Percentiles rank a stretch among this genome's conserved stretches.
These are phyloP conservation scores for Tuberolachnus salignus DNA, from an alignment of 2,888 invertebrate genomes.

Conservation along the genomic window DNA sequence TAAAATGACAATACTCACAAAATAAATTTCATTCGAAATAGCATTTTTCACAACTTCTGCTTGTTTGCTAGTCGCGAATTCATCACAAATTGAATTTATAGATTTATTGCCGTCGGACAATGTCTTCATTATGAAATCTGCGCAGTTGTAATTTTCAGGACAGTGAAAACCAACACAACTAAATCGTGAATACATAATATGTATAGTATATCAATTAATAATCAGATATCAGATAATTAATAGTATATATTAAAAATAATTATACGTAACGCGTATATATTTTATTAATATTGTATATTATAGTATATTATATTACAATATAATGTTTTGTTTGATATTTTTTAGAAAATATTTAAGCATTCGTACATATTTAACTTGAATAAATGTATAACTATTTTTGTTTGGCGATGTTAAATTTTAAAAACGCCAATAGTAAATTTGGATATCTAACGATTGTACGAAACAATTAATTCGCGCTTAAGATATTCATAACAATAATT, in stretches of 20 bases:
- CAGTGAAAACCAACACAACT: slow-evolving; percentile 75
- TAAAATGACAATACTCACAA: slow-evolving; percentile 25
- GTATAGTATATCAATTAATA: background rate
- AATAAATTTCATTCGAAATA: slow-evolving; percentile 55
- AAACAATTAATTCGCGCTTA: too few species aligned
- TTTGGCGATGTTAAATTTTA: too few species aligned
- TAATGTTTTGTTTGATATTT: too few species aligned
- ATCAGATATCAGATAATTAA: background rate
- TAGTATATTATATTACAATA: too few species aligned
- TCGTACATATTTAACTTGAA: too few species aligned
- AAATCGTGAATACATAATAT: slow-evolving; percentile 58
- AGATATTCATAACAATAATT: background rate
- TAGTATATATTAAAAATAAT: background rate
- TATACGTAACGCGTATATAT: background rate
- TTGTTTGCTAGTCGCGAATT: slow-evolving; percentile 78
- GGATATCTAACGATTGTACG: too few species aligned
- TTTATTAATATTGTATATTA: background rate
- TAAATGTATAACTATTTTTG: too few species aligned
- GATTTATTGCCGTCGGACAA: slow-evolving; percentile 76
- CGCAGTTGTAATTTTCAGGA: slow-evolving; percentile 84
- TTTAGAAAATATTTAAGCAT: too few species aligned
- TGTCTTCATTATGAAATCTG: slow-evolving; percentile 86
- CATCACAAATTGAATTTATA: slow-evolving; percentile 77
- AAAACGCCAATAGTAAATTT: too few species aligned
- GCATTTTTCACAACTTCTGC: slow-evolving; percentile 74